Base-by-base conservation (phyloP, 2,113 vertebrate species). In the Serilophus lunatus region DNA sequence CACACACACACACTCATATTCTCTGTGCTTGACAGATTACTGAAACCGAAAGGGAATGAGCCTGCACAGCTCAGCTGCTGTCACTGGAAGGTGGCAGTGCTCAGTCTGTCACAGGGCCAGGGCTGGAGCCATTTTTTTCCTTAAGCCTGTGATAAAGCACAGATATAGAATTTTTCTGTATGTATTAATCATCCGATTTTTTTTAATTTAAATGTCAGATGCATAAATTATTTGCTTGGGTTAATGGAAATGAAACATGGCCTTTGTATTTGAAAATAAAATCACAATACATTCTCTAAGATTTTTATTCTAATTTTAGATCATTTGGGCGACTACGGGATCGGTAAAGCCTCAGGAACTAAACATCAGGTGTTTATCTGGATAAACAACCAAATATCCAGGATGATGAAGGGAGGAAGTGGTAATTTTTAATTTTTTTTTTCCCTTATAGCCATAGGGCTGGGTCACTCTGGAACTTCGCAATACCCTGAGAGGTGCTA, bases 1-100 rank as follows among this genome's bases (percentile, higher is more conserved):
- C 3, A 13, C 2, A 6, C 2, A 35, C 57, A 83, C 22, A 72
- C 6, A 35, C 13, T 51, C 3, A 24, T 4, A 23, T 60, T 84
- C 82, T 22, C 87, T 69, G 2, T 28, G 49, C 61, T 49, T 81
- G 56, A 83, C 63, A 77, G 60, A 61, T 86, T 54, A 47, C 69
- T 77, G 66, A 78, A 86, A 68, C 17, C 0, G 2, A 90, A 81
- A 86, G 47, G 71, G 54, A 92, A 50, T 5, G 70, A 95, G 44
- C 53, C 38, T 9, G 26, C 45, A 80, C 59, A 66, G 59, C 78
- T 88, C 74, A 0, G 17, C 69, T 82, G 64, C 74, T 3, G 2
- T 87, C 71, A 65, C 61, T 85, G 87, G 74, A 90, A 96, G 91
- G 65, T 87, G 69, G 83, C 91, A 89, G 69, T 65, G 70, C 91